Evolutionary conservation across 2,113 vertebrate species (phyloP).

Genomic region (Aptenodytes forsteri): DNA sequence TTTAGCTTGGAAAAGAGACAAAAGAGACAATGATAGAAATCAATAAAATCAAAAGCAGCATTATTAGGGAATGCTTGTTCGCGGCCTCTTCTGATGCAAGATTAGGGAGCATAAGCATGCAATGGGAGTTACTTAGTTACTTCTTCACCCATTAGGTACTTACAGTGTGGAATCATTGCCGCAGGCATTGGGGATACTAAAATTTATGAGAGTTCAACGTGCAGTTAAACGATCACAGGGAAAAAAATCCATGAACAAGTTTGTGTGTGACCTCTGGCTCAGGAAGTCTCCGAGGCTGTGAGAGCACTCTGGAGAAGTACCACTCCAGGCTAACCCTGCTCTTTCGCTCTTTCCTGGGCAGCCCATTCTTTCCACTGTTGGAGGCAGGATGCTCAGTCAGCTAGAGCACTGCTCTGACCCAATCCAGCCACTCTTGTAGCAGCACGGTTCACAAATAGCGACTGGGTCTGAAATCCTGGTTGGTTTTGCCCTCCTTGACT

Average conservation of each 20-base stretch:
- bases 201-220: background rate
- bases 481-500: background rate
- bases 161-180: background rate
- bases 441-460: background rate
- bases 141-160: background rate
- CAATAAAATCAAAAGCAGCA: background rate
- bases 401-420: background rate
- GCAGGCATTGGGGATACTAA: background rate
- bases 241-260: background rate
- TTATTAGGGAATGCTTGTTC: background rate
- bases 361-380: background rate
- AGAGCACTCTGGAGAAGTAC: background rate
- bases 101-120: background rate
- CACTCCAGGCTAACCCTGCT: background rate
- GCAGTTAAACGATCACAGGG: background rate
- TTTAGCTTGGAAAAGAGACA: background rate
- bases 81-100: background rate
- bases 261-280: background rate
- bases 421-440: background rate
- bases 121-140: background rate
- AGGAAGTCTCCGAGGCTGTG: background rate
- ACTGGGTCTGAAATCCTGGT: background rate
- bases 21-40: background rate
- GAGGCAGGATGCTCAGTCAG: background rate
- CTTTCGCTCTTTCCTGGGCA: background rate